Percentiles rank a stretch among this genome's conserved stretches.
Evolutionary conservation across 1,140 invertebrate species (phyloP).

Genomic region (Drosophila baimaii): DNA sequence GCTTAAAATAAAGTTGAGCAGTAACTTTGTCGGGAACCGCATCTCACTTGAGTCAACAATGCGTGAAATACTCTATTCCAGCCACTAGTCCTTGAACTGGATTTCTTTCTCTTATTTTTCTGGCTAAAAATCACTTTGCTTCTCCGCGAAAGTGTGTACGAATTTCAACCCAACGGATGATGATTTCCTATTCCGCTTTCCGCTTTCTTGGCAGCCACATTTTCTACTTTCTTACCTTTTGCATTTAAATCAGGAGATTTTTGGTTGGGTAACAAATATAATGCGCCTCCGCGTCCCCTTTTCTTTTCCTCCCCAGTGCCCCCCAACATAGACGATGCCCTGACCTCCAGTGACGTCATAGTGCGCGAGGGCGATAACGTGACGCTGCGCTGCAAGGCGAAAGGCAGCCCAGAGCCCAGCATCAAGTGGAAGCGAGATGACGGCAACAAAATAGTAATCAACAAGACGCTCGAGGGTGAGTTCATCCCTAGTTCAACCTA

Average conservation of each 20-base stretch:
- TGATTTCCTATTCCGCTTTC: slow-evolving; percentile 7
- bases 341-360: slow-evolving; percentile 95
- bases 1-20: slow-evolving; percentile 54
- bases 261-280: slow-evolving; percentile 47
- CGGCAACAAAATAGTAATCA: slow-evolving; percentile 92
- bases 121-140: background rate
- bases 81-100: background rate
- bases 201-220: slow-evolving; percentile 50
- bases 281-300: slow-evolving; percentile 3
- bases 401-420: slow-evolving; percentile 93
- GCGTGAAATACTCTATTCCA: slow-evolving; percentile 57
- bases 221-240: slow-evolving; percentile 43
- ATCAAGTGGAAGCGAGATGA: slow-evolving; percentile 97
- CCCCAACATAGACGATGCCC: slow-evolving; percentile 94
- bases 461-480: slow-evolving; percentile 91
- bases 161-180: background rate
- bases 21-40: slow-evolving; percentile 25
- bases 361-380: slow-evolving; percentile 95
- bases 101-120: background rate
- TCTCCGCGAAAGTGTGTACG: background rate
- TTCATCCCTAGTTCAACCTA: background rate
- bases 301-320: slow-evolving; percentile 89
- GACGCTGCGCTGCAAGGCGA: slow-evolving; percentile 93
- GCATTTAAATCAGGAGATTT: slow-evolving; percentile 63
- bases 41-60: slow-evolving; percentile 56